Percentiles rank a stretch among this genome's conserved stretches.
These are phyloP conservation scores for Choristoneura rosaceana DNA, from an alignment of 2,888 invertebrate genomes.

Conservation along the genomic window DNA sequence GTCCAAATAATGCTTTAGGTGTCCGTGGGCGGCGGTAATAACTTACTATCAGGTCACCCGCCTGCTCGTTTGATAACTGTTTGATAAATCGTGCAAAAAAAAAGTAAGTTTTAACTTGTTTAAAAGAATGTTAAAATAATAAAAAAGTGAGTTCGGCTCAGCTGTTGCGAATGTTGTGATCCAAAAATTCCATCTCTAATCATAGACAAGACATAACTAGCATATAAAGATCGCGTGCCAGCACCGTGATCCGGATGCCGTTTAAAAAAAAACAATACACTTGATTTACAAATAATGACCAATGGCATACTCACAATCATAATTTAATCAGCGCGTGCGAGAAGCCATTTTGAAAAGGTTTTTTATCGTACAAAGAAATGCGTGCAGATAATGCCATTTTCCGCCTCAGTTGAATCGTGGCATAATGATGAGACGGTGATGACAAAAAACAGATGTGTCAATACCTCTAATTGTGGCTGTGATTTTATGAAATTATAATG, in stretches of 20 bases:
- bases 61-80: no score
- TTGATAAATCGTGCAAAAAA: no score
- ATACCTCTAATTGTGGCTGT: conserved; percentile 49
- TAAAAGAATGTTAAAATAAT: background rate
- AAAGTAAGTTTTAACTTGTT: background rate
- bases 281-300: conserved; percentile 82
- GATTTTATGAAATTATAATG: conserved; percentile 57
- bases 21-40: no score
- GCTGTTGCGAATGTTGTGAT: background rate
- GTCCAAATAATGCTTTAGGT: no score
- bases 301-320: conserved; percentile 68
- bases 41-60: no score
- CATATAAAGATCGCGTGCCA: conserved; percentile 59
- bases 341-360: conserved; percentile 52
- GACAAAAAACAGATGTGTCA: conserved; percentile 64
- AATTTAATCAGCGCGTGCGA: conserved; percentile 70
- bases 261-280: conserved; percentile 52
- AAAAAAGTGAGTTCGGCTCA: background rate
- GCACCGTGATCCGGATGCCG: conserved; percentile 46
- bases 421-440: conserved; percentile 53
- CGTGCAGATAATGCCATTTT: conserved; percentile 75
- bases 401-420: conserved; percentile 59
- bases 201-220: conserved; percentile 29
- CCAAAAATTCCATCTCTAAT: conserved; percentile 24
- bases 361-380: conserved; percentile 60